These are phyloP conservation scores for Heterodera schachtii DNA, from an alignment of 1,140 invertebrate species.

Conservation along the genomic window DNA sequence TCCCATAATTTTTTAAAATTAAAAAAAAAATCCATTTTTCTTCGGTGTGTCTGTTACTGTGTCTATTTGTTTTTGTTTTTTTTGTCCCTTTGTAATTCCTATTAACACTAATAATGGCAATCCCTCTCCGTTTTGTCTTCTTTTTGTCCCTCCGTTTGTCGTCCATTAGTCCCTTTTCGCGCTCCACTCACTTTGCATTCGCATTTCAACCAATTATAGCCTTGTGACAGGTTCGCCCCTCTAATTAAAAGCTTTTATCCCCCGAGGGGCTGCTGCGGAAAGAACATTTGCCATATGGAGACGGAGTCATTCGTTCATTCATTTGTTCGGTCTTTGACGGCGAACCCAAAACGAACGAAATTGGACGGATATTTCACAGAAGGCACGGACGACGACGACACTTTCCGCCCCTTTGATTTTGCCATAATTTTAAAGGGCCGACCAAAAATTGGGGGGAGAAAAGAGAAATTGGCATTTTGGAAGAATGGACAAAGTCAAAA, in stretches of 20 bases:
- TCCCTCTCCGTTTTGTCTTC: background rate
- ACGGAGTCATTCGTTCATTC: background rate
- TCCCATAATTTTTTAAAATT: too few species aligned
- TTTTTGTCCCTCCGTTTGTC: background rate
- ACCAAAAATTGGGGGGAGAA: background rate
- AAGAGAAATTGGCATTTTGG: background rate
- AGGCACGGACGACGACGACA: background rate
- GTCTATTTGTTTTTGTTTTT: too few species aligned
- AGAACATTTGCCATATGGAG: background rate
- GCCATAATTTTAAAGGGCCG: background rate
- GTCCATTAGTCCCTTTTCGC: background rate
- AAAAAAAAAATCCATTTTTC: too few species aligned
- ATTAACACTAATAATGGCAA: background rate
- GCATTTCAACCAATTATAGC: slow-evolving; percentile 3
- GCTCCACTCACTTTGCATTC: slow-evolving; percentile 2
- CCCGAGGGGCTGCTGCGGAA: background rate
- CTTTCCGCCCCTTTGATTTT: background rate
- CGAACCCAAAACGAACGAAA: background rate
- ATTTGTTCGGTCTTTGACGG: slow-evolving; percentile 2
- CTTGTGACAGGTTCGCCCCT: background rate
- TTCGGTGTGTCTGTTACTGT: too few species aligned
- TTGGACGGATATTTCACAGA: slow-evolving; percentile 8
- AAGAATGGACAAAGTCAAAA: too few species aligned
- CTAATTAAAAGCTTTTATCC: slow-evolving; percentile 6
- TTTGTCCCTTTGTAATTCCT: background rate